Conservation (phyloP, 2,888 invertebrate genomes). For the Chrysodeixis includens region DNA sequence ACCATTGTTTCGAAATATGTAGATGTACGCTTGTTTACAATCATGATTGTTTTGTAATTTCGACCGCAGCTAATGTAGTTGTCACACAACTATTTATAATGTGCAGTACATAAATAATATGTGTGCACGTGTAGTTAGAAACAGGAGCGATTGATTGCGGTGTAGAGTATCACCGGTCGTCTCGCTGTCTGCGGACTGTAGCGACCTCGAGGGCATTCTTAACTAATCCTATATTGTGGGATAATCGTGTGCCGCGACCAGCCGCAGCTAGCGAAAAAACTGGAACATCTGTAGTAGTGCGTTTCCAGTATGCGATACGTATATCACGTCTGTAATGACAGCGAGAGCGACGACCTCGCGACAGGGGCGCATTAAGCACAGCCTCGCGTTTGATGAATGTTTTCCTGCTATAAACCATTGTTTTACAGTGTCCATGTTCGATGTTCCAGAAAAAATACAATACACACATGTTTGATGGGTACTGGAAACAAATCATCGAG, state of each 20-base stretch:
- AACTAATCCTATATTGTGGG: constrained; percentile 59
- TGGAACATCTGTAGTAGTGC: constrained; percentile 63
- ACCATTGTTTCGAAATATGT: constrained; percentile 37
- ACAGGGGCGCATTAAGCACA: constrained; percentile 55
- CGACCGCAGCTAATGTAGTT: constrained; percentile 38
- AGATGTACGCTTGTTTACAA: constrained; percentile 29
- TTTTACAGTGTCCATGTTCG: constrained; percentile 64
- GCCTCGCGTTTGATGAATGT: constrained; percentile 67
- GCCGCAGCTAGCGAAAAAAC: constrained; percentile 61
- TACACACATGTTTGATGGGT: constrained; percentile 63
- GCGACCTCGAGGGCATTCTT: constrained; percentile 57
- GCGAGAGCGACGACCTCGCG: constrained; percentile 61
- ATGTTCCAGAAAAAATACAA: constrained; percentile 72
- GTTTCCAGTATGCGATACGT: constrained; percentile 65
- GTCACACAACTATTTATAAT: constrained; percentile 49
- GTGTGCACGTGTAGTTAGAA: constrained; percentile 58
- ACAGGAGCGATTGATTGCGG: constrained; percentile 64
- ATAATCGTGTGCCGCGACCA: constrained; percentile 40
- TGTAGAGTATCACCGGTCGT: constrained; percentile 63
- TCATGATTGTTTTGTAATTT: constrained; percentile 41
- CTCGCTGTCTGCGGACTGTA: constrained; percentile 67
- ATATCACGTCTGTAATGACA: constrained; percentile 51
- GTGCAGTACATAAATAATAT: constrained; percentile 41
- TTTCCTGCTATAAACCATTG: constrained; percentile 73
- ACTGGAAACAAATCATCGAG: constrained; percentile 55